phyloP scores from a whole-genome alignment of 2,888 invertebrate species.

The Sericinus montela region DNA sequence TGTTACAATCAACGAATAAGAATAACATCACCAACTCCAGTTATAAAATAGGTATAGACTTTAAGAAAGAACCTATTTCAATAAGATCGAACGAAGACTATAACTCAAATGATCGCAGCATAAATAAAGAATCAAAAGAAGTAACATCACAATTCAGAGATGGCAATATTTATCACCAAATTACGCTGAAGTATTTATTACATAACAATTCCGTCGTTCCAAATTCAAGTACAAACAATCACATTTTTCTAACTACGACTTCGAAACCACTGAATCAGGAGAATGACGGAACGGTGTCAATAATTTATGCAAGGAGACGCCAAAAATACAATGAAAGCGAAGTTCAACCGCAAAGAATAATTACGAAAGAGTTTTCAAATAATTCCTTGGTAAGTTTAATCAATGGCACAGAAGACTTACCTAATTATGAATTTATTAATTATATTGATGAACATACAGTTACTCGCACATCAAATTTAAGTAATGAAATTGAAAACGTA shows the following conservation, averaged over 20 bases:
- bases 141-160: no score
- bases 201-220: no score
- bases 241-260: not conserved
- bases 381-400: slow-evolving; percentile 2
- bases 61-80: no score
- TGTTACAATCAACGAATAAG: no score
- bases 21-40: no score
- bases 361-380: slow-evolving; percentile 9
- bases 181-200: no score
- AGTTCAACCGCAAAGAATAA: slow-evolving; percentile 4
- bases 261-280: not conserved
- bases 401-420: slow-evolving; percentile 7
- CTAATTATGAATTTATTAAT: not conserved
- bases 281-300: not conserved
- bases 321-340: slow-evolving; percentile 1
- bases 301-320: not conserved
- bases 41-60: no score
- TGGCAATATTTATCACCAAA: no score
- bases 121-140: no score
- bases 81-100: no score
- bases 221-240: no score
- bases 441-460: not conserved
- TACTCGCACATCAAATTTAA: not conserved
- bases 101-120: no score
- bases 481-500: not conserved